Evolutionary conservation across 2,113 vertebrate genomes (phyloP).

Genomic region (Sinocyclocheilus maitianheensis): DNA sequence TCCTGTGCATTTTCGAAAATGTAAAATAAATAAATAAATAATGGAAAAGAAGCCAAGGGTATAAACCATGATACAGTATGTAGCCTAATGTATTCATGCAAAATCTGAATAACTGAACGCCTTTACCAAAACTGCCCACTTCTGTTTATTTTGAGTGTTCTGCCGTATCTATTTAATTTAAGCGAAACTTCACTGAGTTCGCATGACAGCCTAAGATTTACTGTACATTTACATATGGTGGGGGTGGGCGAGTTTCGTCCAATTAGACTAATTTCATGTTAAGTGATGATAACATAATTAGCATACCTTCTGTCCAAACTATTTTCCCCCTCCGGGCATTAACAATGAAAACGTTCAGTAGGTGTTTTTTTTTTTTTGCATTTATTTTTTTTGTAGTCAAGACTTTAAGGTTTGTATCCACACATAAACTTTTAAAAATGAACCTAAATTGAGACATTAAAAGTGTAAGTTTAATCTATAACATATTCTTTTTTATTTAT

Average conservation of each 20-base stretch:
- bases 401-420: neutral
- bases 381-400: neutral
- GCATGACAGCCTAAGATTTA: neutral
- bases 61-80: neutral
- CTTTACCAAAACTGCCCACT: neutral
- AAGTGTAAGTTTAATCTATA: neutral
- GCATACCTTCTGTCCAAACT: neutral
- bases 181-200: neutral
- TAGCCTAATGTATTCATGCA: neutral
- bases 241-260: neutral
- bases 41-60: neutral
- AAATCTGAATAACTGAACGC: neutral
- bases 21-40: neutral
- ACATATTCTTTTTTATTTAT: neutral
- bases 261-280: neutral
- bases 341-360: too few relatives aligned
- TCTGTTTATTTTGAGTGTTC: neutral
- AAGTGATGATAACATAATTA: conserved; percentile 5
- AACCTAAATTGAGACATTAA: neutral
- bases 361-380: too few relatives aligned
- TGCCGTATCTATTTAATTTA: neutral
- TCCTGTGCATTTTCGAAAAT: neutral
- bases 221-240: neutral
- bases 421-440: neutral
- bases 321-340: too few relatives aligned